These are phyloP conservation scores for Phataginus tetradactyla DNA, from an alignment of 2,797 vertebrate species.

Conservation along the genomic window DNA sequence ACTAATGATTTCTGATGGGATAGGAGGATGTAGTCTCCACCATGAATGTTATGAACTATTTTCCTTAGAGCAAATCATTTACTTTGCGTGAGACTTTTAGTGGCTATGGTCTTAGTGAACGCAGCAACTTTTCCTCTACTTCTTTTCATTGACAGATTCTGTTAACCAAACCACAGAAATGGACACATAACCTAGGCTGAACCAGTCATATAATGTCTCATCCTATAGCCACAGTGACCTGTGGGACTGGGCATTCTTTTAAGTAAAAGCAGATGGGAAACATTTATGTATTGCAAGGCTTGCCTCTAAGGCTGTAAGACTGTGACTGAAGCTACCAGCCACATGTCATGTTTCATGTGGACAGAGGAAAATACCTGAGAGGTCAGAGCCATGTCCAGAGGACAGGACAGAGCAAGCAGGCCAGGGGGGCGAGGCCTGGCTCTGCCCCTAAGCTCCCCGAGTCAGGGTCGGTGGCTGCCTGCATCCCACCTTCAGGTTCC, in stretches of 20 bases:
- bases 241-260: not conserved
- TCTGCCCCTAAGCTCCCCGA: not conserved
- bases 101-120: not conserved
- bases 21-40: not conserved
- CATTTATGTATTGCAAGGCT: not conserved
- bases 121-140: not conserved
- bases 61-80: not conserved
- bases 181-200: not conserved
- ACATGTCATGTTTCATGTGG: not conserved
- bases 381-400: not conserved
- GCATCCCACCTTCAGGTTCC: not conserved
- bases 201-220: not conserved
- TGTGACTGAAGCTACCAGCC: not conserved
- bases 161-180: not conserved
- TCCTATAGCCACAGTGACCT: not conserved
- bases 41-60: not conserved
- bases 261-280: not conserved
- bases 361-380: not conserved
- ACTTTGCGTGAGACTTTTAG: not conserved
- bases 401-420: not conserved
- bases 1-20: not conserved
- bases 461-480: not conserved
- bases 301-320: not conserved
- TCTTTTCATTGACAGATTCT: not conserved
- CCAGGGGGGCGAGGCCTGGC: no score